Evolutionary conservation across 2,888 invertebrate genomes (phyloP).

Genomic region (Stenurella melanura): DNA sequence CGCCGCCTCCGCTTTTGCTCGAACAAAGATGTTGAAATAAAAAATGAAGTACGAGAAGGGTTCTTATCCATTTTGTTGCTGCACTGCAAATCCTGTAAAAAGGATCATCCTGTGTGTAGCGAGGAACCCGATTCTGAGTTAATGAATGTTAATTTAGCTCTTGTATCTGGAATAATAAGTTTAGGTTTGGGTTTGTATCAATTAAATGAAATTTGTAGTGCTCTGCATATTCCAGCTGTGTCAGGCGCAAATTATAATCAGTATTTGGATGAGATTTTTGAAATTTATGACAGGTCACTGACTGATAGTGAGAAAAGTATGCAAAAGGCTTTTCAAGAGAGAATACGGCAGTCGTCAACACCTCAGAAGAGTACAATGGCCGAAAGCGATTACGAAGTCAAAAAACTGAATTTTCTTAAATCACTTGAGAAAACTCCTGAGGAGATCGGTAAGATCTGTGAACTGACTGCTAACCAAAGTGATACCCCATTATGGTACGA

Average conservation of each 20-base stretch:
- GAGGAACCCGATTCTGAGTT: constrained; percentile 59
- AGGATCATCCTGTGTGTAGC: constrained; percentile 56
- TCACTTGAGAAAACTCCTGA: constrained; percentile 49
- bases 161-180: constrained; percentile 59
- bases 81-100: constrained; percentile 55
- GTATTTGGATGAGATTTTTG: constrained; percentile 57
- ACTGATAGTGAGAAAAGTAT: constrained; percentile 41
- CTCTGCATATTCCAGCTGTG: constrained; percentile 57
- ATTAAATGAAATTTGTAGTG: constrained; percentile 59
- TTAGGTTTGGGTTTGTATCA: constrained; percentile 57
- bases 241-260: constrained; percentile 53
- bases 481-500: constrained; percentile 58
- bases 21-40: constrained; percentile 55
- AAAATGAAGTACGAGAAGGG: constrained; percentile 59
- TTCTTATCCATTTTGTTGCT: constrained; percentile 57
- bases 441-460: constrained; percentile 53
- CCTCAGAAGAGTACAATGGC: constrained; percentile 24
- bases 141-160: constrained; percentile 59
- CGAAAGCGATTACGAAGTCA: constrained; percentile 46
- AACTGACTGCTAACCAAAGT: constrained; percentile 56
- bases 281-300: constrained; percentile 55
- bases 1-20: constrained; percentile 54
- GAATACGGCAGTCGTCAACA: constrained; percentile 21
- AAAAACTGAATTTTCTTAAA: constrained; percentile 52
- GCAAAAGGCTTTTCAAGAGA: constrained; percentile 36